Percentiles rank a stretch among this genome's conserved stretches.
These are phyloP conservation scores for Rhineura floridana DNA, from an alignment of 2,113 vertebrate species.

Conservation along the genomic window DNA sequence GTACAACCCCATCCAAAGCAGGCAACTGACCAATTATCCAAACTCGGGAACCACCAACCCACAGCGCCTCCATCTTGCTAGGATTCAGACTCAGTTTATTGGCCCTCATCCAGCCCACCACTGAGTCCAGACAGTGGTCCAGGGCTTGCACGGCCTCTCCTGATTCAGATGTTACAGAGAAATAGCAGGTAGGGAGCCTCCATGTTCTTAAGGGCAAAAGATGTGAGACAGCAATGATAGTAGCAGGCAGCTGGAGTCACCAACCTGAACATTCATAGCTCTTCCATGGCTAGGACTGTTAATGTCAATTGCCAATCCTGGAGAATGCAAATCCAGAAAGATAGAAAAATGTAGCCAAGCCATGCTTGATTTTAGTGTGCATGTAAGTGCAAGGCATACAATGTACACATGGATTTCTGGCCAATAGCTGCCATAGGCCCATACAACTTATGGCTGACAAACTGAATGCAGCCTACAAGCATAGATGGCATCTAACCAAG, in stretches of 20 bases:
- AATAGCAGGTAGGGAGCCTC: no score
- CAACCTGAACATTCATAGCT: neutral
- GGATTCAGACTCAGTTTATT: no score
- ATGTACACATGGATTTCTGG: neutral
- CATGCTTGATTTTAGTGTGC: neutral
- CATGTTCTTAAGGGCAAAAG: neutral
- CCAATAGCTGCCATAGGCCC: neutral
- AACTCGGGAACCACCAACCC: no score
- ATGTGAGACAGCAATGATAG: neutral
- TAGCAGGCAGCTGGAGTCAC: neutral
- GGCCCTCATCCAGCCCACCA: no score
- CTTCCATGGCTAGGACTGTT: neutral
- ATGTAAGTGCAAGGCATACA: neutral
- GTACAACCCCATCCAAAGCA: no score
- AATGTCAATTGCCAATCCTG: neutral
- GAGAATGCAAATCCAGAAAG: neutral
- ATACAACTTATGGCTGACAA: neutral
- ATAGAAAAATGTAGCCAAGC: neutral
- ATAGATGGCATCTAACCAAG: neutral
- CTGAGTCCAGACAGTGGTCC: no score
- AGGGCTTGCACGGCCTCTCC: no score
- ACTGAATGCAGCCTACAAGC: neutral
- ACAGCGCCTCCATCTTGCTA: no score
- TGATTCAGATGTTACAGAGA: no score
- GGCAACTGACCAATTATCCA: no score